phyloP scores from a whole-genome alignment of 2,888 invertebrate species.

The Bimastos eiseni region DNA sequence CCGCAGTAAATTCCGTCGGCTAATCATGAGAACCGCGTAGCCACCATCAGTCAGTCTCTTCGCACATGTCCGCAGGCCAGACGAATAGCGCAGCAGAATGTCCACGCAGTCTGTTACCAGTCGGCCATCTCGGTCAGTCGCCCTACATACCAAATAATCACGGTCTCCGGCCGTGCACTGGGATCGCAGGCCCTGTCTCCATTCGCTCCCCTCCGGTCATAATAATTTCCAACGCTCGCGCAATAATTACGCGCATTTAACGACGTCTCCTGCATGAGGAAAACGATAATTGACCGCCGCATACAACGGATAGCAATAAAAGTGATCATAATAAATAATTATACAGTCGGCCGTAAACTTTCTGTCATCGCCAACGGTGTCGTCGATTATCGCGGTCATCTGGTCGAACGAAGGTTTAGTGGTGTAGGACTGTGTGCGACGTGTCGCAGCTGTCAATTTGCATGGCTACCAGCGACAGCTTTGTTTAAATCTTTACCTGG shows the following conservation, averaged over 20 bases:
- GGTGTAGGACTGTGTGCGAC: not conserved
- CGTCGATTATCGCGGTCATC: not conserved
- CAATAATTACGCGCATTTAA: slow-evolving; percentile 21
- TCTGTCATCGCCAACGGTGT: slow-evolving; percentile 8
- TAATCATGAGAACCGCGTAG: not conserved
- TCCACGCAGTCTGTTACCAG: not conserved
- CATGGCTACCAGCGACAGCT: slow-evolving; percentile 20
- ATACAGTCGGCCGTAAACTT: not conserved
- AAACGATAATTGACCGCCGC: not conserved
- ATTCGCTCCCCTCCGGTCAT: not conserved
- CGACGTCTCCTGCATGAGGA: slow-evolving; percentile 3
- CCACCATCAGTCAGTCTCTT: not conserved
- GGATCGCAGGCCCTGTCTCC: not conserved
- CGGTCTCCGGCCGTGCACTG: not conserved
- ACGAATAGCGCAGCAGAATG: not conserved
- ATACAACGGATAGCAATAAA: not conserved
- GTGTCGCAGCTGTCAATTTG: not conserved
- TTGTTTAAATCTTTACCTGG: slow-evolving; percentile 25
- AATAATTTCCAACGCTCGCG: not conserved
- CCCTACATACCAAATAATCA: not conserved
- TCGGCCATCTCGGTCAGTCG: not conserved
- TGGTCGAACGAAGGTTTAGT: not conserved
- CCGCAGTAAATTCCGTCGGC: not conserved
- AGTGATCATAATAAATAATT: not conserved
- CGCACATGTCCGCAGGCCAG: not conserved